Evolutionary conservation across 2,113 vertebrate genomes (phyloP).

Genomic region (Salminus brasiliensis): DNA sequence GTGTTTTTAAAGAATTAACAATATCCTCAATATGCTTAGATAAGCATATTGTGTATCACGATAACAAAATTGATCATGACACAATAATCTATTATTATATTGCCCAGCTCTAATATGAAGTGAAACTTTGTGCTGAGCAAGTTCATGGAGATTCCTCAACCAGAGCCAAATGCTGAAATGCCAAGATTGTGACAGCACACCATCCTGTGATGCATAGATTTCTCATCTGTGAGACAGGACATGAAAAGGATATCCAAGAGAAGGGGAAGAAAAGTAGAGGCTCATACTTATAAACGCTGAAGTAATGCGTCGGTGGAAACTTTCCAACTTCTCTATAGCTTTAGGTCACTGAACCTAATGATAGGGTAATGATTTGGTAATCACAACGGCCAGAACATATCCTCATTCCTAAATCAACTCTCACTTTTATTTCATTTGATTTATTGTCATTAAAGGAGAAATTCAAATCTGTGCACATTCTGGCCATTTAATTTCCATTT

Average conservation of each 20-base stretch:
- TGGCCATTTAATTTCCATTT: too few species aligned
- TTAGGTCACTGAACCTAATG: background rate
- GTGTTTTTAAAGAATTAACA: too few species aligned
- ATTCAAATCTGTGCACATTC: too few species aligned
- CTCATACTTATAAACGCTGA: background rate
- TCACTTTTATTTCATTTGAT: background rate
- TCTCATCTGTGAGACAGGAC: background rate
- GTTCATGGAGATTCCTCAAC: background rate
- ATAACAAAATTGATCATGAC: too few species aligned
- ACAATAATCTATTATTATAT: too few species aligned
- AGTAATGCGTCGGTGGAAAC: background rate
- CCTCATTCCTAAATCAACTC: background rate
- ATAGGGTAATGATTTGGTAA: background rate
- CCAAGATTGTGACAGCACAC: background rate
- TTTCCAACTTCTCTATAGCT: conserved; percentile 31
- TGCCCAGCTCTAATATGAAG: too few species aligned
- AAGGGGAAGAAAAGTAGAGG: background rate
- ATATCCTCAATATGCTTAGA: too few species aligned
- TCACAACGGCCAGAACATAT: background rate
- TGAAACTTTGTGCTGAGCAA: background rate
- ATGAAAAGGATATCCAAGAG: background rate
- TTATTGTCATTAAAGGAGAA: too few species aligned
- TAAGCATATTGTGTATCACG: too few species aligned
- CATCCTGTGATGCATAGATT: background rate
- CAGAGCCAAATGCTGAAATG: background rate